Evolutionary conservation across 2,888 invertebrate genomes (phyloP), one percentile per base, ranked within the genome.

Genomic region (Cantharis rufa): DNA sequence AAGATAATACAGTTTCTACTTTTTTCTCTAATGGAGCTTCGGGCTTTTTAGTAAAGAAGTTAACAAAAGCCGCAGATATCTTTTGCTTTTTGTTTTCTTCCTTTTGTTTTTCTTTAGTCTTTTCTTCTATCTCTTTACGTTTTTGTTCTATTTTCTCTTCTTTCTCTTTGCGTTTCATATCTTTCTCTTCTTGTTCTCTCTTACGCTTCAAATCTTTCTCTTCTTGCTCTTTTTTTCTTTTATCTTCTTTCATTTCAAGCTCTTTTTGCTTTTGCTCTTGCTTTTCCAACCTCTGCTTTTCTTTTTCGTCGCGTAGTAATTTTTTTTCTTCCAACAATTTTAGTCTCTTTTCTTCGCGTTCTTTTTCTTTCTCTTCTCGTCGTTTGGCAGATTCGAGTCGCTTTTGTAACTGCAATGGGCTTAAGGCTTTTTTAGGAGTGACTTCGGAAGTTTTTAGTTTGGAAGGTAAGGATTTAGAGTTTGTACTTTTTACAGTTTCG

Each of bases 81-180:
- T 95, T 95, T 81, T 94, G 94, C 84, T 94, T 94, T 82, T 93
- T 94, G 11, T 93, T 90, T 85, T 94, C 93, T 71, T 92, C 92
- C 86, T 94, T 95, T 81, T 86, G 88, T 86, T 85, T 90, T 78
- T 82, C 81, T 77, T 84, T 83, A 7, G 81, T 82, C 71, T 85
- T 84, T 79, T 87, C 84, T 80, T 86, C 86, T 75, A 82, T 83
- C 78, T 92, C 93, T 82, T 92, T 91, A 64, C 89, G 89, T 82
- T 91, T 91, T 80, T 90, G 93, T 87, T 89, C 92, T 68, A 87
- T 87, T 73, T 88, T 88, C 77, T 89, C 88, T 80, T 89, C 88
- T 74, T 88, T 88, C 80, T 89, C 89, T 66, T 89, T 89, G 78
- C 89, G 88, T 76, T 88, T 89, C 70, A 87, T 86, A 66, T 85